Base-by-base conservation (phyloP, 2,888 invertebrate genomes). In the Clitarchus hookeri region DNA sequence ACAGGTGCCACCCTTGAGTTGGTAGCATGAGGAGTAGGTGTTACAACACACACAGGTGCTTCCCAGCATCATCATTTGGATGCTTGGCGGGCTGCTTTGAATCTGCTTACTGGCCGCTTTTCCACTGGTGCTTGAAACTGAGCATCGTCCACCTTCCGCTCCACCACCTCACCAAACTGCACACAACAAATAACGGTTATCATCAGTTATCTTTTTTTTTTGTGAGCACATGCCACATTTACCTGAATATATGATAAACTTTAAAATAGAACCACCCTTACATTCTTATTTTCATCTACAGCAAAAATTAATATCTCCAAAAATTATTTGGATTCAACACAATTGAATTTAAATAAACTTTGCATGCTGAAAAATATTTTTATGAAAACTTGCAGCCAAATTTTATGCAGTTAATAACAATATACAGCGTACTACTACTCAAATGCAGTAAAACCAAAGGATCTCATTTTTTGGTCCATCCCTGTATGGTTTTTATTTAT, bases 21-120 rank as follows among this genome's bases (percentile, higher is more conserved):
- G 53, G 53, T 23, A n/a, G 23, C n/a, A 19, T 16, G 8, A n/a
- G 65, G 1, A 65, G 65, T 6, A 48, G 48, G 48, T 48, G 12
- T 12, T 48, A 9, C 8, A 48, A 6, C n/a, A n/a, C n/a, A n/a
- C 12, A 12, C 48, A 48, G 48, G 16, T 48, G 19, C 65, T 4
- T 2, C 65, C 2, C 23, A n/a, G n/a, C n/a, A 26, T 82, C 82
- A 82, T 82, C 44, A 27, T 27, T 27, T 82, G 82, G 65, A 27
- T 27, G 82, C 26, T 25, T 44, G 82, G 16, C 82, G 82, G 11
- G 27, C 44, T 19, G 82, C 82, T 44, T 44, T 82, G 82, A 82
- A 82, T 27, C n/a, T 82, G n/a, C 82, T 82, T 26, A 44, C 44
- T 19, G 82, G 82, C 8, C 82, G 82, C 82, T 82, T 82, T 25